phyloP scores from a whole-genome alignment of 2,888 invertebrate genomes.

The Rambutsinella grinnellia region DNA sequence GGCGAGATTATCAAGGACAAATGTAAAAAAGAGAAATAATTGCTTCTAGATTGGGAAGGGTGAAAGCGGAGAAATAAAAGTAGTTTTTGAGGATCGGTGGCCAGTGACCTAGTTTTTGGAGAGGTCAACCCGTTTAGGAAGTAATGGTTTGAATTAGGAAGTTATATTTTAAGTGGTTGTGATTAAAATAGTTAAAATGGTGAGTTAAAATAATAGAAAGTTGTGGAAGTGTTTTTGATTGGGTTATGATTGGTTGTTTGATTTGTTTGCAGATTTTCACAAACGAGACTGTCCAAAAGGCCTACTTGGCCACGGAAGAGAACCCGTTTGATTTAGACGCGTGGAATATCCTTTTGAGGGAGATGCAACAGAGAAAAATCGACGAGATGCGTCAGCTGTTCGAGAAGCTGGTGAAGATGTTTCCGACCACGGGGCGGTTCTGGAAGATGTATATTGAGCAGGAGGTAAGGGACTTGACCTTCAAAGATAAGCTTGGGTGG shows the following conservation, averaged over 20 bases:
- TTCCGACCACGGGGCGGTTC: conserved; percentile 96
- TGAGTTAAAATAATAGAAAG: too few relatives aligned
- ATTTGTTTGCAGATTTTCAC: conserved; percentile 60
- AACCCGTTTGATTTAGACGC: conserved; percentile 96
- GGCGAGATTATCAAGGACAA: too few relatives aligned
- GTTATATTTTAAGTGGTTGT: too few relatives aligned
- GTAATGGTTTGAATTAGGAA: too few relatives aligned
- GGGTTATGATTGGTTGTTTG: neutral
- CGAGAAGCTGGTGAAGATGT: conserved; percentile 93
- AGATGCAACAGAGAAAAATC: conserved; percentile 88
- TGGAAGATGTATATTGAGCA: conserved; percentile 99
- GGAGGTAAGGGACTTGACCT: conserved; percentile 78
- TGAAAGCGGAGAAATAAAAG: too few relatives aligned
- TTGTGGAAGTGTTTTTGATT: too few relatives aligned
- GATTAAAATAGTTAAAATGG: too few relatives aligned
- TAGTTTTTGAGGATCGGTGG: too few relatives aligned
- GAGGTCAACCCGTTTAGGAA: too few relatives aligned
- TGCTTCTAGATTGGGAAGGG: too few relatives aligned
- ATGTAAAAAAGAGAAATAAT: too few relatives aligned
- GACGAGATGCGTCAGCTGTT: conserved; percentile 93
- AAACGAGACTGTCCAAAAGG: conserved; percentile 82
- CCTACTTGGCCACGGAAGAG: conserved; percentile 87
- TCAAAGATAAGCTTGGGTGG: neutral
- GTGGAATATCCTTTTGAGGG: conserved; percentile 95
- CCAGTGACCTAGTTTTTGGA: too few relatives aligned